Percentiles rank a stretch among this genome's conserved stretches.
Conservation (phyloP, 2,113 vertebrate species). For the Nycticebus coucang region DNA sequence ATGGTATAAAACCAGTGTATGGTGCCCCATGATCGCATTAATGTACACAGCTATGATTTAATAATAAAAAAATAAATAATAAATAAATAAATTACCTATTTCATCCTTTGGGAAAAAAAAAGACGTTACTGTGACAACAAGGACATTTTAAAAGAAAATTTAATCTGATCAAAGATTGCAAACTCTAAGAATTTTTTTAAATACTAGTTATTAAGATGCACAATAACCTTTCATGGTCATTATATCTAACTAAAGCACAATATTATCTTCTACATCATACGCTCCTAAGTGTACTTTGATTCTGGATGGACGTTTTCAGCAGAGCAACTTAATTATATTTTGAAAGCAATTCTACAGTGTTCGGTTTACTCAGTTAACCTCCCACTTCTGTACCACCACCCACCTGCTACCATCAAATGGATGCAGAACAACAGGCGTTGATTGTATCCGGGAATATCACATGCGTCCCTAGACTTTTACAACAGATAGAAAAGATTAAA, state of each 20-base stretch:
- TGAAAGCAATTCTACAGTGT: neutral
- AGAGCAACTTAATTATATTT: conserved; percentile 56
- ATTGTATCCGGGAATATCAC: neutral
- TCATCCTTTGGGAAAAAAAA: too few species aligned
- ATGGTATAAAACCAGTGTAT: too few species aligned
- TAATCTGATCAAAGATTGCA: neutral
- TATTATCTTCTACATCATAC: neutral
- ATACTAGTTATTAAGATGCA: conserved; percentile 6
- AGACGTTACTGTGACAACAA: neutral
- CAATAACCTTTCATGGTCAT: neutral
- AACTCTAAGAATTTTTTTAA: neutral
- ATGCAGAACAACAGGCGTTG: neutral
- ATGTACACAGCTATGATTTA: too few species aligned
- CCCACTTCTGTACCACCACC: neutral
- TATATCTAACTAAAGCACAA: neutral
- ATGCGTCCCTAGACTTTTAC: conserved; percentile 2
- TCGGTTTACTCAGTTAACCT: neutral
- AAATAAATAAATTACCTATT: too few species aligned
- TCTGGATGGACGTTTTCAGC: conserved; percentile 34
- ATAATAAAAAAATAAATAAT: too few species aligned
- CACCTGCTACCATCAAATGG: neutral
- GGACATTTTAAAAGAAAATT: neutral
- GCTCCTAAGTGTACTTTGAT: conserved; percentile 36
- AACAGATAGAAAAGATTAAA: neutral
- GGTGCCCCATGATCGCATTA: too few species aligned